Percentiles rank a stretch among this genome's conserved stretches.
These are phyloP conservation scores for Ceramica pisi DNA, from an alignment of 2,888 invertebrate species.

Conservation along the genomic window DNA sequence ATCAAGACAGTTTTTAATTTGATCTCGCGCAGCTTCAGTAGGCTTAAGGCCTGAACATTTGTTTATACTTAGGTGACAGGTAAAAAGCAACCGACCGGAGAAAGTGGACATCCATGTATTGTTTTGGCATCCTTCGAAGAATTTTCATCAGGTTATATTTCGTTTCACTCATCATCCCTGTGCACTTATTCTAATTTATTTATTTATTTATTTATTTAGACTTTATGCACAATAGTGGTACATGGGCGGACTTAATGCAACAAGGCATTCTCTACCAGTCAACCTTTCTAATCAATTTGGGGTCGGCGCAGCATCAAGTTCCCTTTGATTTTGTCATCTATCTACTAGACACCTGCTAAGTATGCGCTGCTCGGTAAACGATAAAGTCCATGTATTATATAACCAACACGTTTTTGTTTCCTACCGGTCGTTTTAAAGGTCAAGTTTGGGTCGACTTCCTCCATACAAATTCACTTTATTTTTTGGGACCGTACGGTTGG, in stretches of 20 bases:
- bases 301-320: not conserved
- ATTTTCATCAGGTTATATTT: not conserved
- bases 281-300: too few species aligned
- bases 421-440: slow-evolving; percentile 40
- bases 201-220: too few species aligned
- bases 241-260: too few species aligned
- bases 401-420: slow-evolving; percentile 47
- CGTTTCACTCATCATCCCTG: not conserved
- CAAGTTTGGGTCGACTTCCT: slow-evolving; percentile 51
- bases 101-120: not conserved
- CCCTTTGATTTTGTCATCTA: not conserved
- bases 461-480: slow-evolving; percentile 15
- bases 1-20: not conserved
- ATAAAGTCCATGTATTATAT: slow-evolving; percentile 40
- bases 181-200: not conserved
- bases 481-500: not conserved
- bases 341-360: not conserved
- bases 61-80: not conserved
- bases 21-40: not conserved
- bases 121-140: not conserved
- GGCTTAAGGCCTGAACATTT: not conserved
- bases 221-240: too few species aligned
- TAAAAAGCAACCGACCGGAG: too few species aligned
- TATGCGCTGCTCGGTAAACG: slow-evolving; percentile 9
- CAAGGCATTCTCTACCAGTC: too few species aligned